Conservation (phyloP, 2,888 invertebrate species). For the Mimas tiliae region DNA sequence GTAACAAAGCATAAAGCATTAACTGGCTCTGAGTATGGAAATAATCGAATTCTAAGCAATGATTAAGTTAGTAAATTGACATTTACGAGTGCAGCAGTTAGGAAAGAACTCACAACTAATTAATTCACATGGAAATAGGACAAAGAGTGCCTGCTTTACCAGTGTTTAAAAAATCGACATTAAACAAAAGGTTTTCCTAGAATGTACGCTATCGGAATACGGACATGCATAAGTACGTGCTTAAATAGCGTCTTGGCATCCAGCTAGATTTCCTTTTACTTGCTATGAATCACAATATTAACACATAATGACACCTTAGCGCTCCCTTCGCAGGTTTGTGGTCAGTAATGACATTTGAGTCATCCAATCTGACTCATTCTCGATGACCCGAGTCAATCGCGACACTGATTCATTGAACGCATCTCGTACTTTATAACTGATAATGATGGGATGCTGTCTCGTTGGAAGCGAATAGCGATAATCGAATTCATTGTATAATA, state of each 20-base stretch:
- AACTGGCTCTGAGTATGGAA: no score
- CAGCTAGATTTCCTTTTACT: constrained; percentile 19
- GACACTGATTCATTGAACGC: constrained; percentile 36
- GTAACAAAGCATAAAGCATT: no score
- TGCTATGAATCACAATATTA: constrained; percentile 46
- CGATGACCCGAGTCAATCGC: constrained; percentile 33
- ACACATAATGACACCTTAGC: constrained; percentile 43
- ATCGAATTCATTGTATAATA: not conserved
- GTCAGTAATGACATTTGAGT: constrained; percentile 37
- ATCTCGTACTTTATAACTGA: constrained; percentile 27
- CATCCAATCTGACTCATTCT: constrained; percentile 38
- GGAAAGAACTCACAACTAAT: no score
- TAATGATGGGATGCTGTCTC: constrained; percentile 3
- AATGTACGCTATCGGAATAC: not conserved
- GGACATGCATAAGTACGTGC: not conserved
- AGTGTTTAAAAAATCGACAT: not conserved
- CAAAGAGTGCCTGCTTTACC: no score
- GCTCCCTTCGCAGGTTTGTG: constrained; percentile 29
- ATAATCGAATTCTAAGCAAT: no score
- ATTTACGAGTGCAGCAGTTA: no score
- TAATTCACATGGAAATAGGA: not conserved
- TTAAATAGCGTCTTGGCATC: not conserved
- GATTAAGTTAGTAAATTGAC: no score
- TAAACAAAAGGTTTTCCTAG: not conserved
- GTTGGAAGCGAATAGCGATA: constrained; percentile 5